Conservation (phyloP, 2,888 invertebrate species). For the Microctonus brassicae region DNA sequence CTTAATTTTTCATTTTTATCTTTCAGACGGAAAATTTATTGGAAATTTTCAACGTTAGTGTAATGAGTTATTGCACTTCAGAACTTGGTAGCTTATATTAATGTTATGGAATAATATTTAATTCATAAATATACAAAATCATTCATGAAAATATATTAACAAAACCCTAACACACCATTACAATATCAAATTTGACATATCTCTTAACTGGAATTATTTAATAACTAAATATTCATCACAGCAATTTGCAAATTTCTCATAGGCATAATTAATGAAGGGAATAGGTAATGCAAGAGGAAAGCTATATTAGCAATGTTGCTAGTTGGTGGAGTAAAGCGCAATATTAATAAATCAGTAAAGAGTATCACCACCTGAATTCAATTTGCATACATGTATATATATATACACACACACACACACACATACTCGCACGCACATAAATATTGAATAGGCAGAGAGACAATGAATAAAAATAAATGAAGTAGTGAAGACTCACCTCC, state of each 20-base stretch:
- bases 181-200: background rate
- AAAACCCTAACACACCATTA: background rate
- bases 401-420: background rate
- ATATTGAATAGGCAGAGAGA: background rate
- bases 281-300: background rate
- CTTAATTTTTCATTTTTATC: background rate
- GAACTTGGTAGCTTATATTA: background rate
- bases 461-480: slow-evolving; percentile 54
- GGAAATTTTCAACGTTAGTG: background rate
- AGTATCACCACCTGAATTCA: too few species aligned
- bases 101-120: background rate
- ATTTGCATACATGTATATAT: background rate
- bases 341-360: background rate
- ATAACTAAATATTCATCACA: background rate
- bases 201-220: background rate
- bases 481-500: slow-evolving; percentile 69
- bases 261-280: background rate
- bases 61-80: background rate
- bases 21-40: background rate
- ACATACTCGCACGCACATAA: background rate
- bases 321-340: background rate
- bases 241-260: background rate
- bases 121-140: background rate
- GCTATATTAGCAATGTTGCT: background rate
- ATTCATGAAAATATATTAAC: background rate